Conservation (phyloP, 1,140 invertebrate genomes). For the Drosophila nebulosa region DNA sequence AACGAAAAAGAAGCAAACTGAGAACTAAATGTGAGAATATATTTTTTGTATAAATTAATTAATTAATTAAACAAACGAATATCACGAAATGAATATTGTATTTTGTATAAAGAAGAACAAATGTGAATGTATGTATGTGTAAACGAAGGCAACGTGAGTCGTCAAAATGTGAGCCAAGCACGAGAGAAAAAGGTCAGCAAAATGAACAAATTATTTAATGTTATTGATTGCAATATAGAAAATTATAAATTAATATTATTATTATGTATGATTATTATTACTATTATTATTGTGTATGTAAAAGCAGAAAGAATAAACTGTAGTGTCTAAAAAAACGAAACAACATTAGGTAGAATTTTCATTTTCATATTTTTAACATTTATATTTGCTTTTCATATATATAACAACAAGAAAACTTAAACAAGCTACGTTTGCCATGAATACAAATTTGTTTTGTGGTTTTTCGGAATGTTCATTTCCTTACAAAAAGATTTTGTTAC, state of each 20-base stretch:
- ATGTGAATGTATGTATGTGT: not conserved
- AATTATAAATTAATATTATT: slow-evolving; percentile 56
- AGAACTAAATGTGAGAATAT: slow-evolving; percentile 71
- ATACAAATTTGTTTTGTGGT: slow-evolving; percentile 53
- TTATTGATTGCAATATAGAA: slow-evolving; percentile 56
- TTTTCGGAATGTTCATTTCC: slow-evolving; percentile 52
- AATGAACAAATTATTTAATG: slow-evolving; percentile 74
- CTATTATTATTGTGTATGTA: slow-evolving; percentile 33
- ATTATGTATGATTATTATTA: slow-evolving; percentile 38
- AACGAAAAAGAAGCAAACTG: slow-evolving; percentile 46
- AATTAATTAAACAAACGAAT: slow-evolving; percentile 50
- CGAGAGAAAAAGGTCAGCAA: slow-evolving; percentile 46
- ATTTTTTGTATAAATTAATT: slow-evolving; percentile 70
- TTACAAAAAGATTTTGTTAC: not conserved
- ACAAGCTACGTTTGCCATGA: slow-evolving; percentile 60
- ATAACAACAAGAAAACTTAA: slow-evolving; percentile 63
- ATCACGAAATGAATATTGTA: slow-evolving; percentile 47
- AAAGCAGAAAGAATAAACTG: slow-evolving; percentile 60
- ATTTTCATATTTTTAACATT: slow-evolving; percentile 8
- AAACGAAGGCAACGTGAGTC: not conserved
- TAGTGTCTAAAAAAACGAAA: slow-evolving; percentile 57
- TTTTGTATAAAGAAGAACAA: slow-evolving; percentile 31
- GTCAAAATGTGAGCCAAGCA: slow-evolving; percentile 10
- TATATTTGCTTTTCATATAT: slow-evolving; percentile 1
- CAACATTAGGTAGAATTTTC: slow-evolving; percentile 11